Conservation (phyloP, 2,888 invertebrate species). For the Rhogogaster chlorosoma region DNA sequence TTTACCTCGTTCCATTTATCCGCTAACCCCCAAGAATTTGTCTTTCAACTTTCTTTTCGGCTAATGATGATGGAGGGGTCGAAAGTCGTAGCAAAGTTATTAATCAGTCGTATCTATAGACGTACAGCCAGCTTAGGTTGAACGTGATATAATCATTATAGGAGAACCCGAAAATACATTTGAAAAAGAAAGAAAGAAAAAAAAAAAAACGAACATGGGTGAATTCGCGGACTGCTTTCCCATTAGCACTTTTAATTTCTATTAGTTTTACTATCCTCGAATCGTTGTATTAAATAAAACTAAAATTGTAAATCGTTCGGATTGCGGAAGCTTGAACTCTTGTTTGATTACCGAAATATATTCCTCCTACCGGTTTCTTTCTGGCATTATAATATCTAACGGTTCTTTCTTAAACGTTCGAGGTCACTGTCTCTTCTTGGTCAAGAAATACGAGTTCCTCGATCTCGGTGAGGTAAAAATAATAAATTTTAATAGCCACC, state of each 20-base stretch:
- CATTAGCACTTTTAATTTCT: background rate
- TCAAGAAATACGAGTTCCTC: slow-evolving; percentile 20
- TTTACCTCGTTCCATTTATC: slow-evolving; percentile 2
- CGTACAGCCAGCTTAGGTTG: background rate
- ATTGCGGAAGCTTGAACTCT: background rate
- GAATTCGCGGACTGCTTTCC: background rate
- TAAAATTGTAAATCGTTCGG: background rate
- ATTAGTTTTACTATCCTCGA: background rate
- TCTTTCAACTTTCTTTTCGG: background rate
- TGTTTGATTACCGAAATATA: background rate
- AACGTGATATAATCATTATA: background rate
- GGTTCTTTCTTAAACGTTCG: background rate
- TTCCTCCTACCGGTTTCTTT: background rate
- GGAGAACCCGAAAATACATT: background rate
- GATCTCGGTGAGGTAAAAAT: background rate
- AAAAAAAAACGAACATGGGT: background rate
- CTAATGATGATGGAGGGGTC: background rate
- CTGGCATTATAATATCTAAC: background rate
- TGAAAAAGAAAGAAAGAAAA: background rate
- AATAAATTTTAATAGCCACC: slow-evolving; percentile 11
- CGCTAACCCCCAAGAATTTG: background rate
- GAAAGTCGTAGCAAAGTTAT: background rate
- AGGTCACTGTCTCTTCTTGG: slow-evolving; percentile 35
- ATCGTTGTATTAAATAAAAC: background rate
- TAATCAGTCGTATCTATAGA: background rate